Conservation (phyloP, 2,113 vertebrate species). For the Percina caprodes region DNA sequence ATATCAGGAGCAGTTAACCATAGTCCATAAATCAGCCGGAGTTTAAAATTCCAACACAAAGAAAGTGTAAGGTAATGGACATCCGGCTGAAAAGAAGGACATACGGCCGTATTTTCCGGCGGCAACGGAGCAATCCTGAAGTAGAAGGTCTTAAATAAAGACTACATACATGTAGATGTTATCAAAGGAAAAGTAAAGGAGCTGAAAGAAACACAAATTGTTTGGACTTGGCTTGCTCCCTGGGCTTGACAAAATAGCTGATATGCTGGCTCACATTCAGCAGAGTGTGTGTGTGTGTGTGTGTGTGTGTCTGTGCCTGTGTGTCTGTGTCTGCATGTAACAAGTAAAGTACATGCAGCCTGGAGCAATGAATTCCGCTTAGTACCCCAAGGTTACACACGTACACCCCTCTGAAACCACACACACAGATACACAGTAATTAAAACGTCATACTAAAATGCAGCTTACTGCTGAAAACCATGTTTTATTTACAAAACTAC, state of each 20-base stretch:
- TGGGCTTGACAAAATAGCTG: constrained; percentile 55
- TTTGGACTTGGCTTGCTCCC: constrained; percentile 2
- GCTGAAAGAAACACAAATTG: constrained; percentile 4
- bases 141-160: no score
- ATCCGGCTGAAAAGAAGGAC: no score
- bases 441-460: constrained; percentile 26
- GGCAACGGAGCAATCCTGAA: no score
- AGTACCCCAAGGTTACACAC: constrained; percentile 44
- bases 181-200: constrained; percentile 1
- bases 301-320: constrained; percentile 36
- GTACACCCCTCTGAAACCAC: not conserved
- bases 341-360: constrained; percentile 73
- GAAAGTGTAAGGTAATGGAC: no score
- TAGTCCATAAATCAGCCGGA: no score
- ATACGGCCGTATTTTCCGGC: no score
- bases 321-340: constrained; percentile 47
- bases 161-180: not conserved
- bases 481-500: constrained; percentile 76
- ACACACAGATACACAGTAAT: constrained; percentile 30
- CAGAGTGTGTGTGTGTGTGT: constrained; percentile 24
- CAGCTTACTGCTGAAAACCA: constrained; percentile 44
- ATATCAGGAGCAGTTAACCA: no score
- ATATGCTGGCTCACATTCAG: constrained; percentile 72
- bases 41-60: no score
- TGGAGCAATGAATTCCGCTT: constrained; percentile 70